Evolutionary conservation across 2,797 vertebrate species (phyloP).

Genomic region (Odontamblyopus rebecca): DNA sequence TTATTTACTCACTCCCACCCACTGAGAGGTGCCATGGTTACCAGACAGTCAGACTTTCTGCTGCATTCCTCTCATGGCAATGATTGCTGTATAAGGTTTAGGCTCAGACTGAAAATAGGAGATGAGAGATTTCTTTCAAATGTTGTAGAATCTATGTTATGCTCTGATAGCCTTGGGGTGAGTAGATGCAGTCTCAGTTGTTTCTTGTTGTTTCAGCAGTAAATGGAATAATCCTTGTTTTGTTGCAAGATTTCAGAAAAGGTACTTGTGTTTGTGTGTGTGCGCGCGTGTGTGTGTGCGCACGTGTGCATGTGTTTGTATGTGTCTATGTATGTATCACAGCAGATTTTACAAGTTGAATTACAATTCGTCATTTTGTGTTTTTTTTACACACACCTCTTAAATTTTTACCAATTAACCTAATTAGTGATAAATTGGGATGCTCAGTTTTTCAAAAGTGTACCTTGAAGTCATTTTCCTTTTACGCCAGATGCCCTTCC

Average conservation of each 20-base stretch:
- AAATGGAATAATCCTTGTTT: constrained; percentile 22
- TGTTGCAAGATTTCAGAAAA: constrained; percentile 21
- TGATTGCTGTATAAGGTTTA: constrained; percentile 5
- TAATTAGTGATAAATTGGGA: neutral
- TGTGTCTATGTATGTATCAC: neutral
- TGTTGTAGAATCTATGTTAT: constrained; percentile 9
- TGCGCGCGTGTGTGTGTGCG: neutral
- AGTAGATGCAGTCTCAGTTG: constrained; percentile 4
- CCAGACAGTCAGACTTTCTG: constrained; percentile 11
- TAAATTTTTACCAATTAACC: neutral
- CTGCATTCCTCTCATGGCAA: constrained; percentile 1
- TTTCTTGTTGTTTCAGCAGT: constrained; percentile 9
- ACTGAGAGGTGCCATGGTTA: constrained; percentile 10
- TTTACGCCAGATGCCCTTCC: too few relatives aligned
- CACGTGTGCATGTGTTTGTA: neutral
- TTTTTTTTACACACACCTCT: neutral
- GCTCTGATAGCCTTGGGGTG: constrained; percentile 4
- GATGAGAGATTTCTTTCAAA: neutral
- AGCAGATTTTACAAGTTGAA: neutral
- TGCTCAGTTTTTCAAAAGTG: neutral
- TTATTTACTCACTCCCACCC: constrained; percentile 12
- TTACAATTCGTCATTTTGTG: neutral
- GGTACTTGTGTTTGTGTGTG: neutral
- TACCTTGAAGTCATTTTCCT: neutral
- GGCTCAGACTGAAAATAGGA: constrained; percentile 1